phyloP scores from a whole-genome alignment of 2,888 invertebrate genomes.

The Rotaria macrura region DNA sequence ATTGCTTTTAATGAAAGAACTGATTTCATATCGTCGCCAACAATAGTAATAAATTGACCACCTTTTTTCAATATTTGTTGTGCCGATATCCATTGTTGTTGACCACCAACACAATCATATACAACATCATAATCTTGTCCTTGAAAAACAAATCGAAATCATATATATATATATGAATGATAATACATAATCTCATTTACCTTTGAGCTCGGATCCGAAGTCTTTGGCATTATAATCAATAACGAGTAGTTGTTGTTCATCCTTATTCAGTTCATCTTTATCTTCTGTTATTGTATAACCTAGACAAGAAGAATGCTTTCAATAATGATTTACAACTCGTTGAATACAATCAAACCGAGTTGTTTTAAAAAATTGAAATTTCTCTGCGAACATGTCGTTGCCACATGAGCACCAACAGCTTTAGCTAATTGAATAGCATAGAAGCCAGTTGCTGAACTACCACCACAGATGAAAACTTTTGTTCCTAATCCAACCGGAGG shows the following conservation, averaged over 20 bases:
- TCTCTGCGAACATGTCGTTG: not conserved
- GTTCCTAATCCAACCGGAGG: not conserved
- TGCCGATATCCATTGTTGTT: not conserved
- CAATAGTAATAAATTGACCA: conserved; percentile 11
- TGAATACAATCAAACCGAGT: not conserved
- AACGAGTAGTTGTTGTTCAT: not conserved
- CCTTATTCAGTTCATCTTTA: not conserved
- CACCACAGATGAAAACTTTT: not conserved
- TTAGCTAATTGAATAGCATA: not conserved
- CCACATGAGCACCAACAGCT: not conserved
- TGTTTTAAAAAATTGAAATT: not conserved
- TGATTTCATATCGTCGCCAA: not conserved
- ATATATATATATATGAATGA: not conserved
- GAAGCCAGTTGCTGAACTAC: not conserved
- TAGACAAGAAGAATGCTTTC: not conserved
- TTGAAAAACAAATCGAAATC: not conserved
- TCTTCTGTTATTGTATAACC: not conserved
- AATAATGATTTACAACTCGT: not conserved
- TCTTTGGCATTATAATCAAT: not conserved
- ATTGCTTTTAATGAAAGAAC: not conserved
- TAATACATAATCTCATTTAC: not conserved
- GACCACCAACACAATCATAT: not conserved
- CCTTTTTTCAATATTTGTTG: not conserved
- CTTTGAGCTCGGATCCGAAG: not conserved
- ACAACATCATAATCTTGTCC: conserved; percentile 4